Base-by-base conservation (phyloP, 2,797 vertebrate species). In the Syngnathus acus region DNA sequence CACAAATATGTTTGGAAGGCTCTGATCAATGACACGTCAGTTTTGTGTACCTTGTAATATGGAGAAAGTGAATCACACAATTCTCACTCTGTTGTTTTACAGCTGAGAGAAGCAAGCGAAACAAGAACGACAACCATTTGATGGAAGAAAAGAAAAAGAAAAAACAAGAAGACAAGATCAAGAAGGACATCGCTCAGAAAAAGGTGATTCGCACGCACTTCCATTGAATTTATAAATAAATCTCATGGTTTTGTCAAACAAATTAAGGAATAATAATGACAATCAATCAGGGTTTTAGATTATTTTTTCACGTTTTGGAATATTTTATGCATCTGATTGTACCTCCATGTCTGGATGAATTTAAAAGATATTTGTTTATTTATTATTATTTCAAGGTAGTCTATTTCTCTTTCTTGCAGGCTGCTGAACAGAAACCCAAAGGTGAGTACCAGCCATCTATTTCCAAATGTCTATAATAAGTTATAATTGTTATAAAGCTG, bases 121-220 rank as follows among this genome's bases (percentile, higher is more conserved):
- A 92, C 91, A 89, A 92, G 89, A 90, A 85, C 93, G 94, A 95
- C 93, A 93, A 94, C 91, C 94, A 90, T 97, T 99, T 98, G 96
- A 99, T 99, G 97, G 97, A 99, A 98, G 96, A 99, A 96, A 98
- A 94, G 94, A 98, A 89, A 97, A 96, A 92, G 92, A 96, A 95
- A 94, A 96, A 93, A 87, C 95, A 94, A 93, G 94, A 96, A 93
- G 95, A 96, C 89, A 96, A 96, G 92, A 94, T 91, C 89, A 98
- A 98, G 94, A 97, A 96, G 91, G 96, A 98, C 91, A 82, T 92
- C 84, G 90, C 93, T 94, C 95, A 93, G 92, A 99, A 95, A 93
- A 91, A 98, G 96, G 97, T 98, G 21, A 11, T 65, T 14, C 89
- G 48, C 14, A 4, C 60, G n/a, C 93, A 93, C 89, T 91, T 91